Conservation (phyloP, 2,888 invertebrate species). For the Metopia argyrocephala region DNA sequence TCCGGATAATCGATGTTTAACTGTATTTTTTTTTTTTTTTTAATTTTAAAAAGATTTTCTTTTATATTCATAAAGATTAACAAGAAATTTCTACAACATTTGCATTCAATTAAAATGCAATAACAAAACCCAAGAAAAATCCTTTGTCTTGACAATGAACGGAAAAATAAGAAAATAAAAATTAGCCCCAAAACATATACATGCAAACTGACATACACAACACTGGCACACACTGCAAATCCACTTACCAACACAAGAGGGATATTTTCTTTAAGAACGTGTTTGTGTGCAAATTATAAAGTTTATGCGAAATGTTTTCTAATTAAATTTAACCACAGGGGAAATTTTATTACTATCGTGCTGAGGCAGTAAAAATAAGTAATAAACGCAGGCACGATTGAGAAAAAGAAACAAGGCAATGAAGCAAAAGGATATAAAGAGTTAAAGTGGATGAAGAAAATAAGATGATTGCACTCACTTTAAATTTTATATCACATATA, state of each 20-base stretch:
- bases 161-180: background rate
- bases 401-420: background rate
- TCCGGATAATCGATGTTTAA: no score
- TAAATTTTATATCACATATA: no score
- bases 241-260: background rate
- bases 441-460: no score
- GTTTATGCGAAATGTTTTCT: constrained; percentile 73
- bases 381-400: background rate
- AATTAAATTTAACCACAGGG: constrained; percentile 70
- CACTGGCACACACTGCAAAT: background rate
- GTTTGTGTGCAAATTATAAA: constrained; percentile 67
- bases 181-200: background rate
- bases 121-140: background rate
- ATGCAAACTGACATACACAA: background rate
- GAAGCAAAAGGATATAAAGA: background rate
- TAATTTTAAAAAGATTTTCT: background rate
- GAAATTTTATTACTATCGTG: constrained; percentile 32
- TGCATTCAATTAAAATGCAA: background rate
- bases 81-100: background rate
- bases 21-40: no score
- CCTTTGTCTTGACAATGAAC: background rate
- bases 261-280: constrained; percentile 23
- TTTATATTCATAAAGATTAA: background rate
- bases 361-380: background rate
- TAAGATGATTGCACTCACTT: no score